A percentile compares a stretch with the other conserved stretches of the same genome.
phyloP scores from a whole-genome alignment of 2,797 vertebrate genomes.

The Sebastes paucispinis region DNA sequence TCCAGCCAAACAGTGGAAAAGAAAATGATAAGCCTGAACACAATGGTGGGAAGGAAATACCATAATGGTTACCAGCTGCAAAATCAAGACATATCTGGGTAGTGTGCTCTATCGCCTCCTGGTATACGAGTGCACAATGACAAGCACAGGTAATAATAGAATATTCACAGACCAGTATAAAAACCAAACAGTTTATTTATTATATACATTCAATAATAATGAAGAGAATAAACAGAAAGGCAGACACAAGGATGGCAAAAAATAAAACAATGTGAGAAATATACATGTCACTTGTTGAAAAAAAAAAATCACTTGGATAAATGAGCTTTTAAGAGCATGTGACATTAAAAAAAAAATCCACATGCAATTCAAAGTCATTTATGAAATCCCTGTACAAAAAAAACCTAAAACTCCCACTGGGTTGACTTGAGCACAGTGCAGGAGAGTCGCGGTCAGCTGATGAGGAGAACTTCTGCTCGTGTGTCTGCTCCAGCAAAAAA shows the following conservation, averaged over 20 bases:
- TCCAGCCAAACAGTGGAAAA: constrained; percentile 15
- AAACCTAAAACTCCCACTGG: constrained; percentile 44
- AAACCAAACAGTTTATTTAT: constrained; percentile 86
- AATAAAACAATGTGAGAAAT: constrained; percentile 70
- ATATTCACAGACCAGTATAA: constrained; percentile 61
- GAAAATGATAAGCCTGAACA: constrained; percentile 38
- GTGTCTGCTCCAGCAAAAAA: background rate
- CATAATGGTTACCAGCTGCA: constrained; percentile 17
- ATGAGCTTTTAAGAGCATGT: constrained; percentile 74
- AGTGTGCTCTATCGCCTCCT: constrained; percentile 24
- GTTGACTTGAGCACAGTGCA: constrained; percentile 55
- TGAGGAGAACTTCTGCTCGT: constrained; percentile 9
- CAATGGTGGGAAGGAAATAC: constrained; percentile 37
- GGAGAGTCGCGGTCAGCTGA: constrained; percentile 32
- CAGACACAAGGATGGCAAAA: constrained; percentile 77
- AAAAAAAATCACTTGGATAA: constrained; percentile 67
- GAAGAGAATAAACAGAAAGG: constrained; percentile 78
- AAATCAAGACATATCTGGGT: constrained; percentile 2
- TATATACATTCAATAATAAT: constrained; percentile 86
- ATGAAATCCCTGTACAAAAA: constrained; percentile 71
- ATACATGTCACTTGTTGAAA: constrained; percentile 73
- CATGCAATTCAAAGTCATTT: constrained; percentile 77
- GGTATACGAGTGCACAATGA: background rate
- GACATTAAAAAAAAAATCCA: constrained; percentile 60
- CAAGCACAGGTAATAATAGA: constrained; percentile 20